These are phyloP conservation scores for Erpetoichthys calabaricus DNA, from an alignment of 2,797 vertebrate genomes.

Conservation along the genomic window DNA sequence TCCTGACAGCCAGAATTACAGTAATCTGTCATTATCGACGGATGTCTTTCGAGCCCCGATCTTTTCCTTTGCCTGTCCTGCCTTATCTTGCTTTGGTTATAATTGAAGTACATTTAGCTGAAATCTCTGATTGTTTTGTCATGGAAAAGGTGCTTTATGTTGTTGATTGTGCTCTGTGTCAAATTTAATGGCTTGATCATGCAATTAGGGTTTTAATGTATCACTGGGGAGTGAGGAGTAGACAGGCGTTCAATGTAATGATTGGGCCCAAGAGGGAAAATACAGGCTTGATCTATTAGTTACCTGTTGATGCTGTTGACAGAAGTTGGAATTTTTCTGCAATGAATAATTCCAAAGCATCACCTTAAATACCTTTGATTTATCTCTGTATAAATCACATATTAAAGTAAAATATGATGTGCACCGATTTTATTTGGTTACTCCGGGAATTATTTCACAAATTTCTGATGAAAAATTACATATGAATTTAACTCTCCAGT, in stretches of 20 bases:
- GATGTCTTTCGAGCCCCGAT: conserved; percentile 61
- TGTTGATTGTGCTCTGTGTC: conserved; percentile 32
- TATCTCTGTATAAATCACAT: not conserved
- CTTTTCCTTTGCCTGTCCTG: conserved; percentile 32
- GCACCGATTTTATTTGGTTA: no score
- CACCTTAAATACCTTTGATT: conserved; percentile 31
- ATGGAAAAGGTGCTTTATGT: conserved; percentile 35
- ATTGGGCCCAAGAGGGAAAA: conserved; percentile 25
- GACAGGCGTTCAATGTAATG: conserved; percentile 29
- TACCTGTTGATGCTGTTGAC: conserved; percentile 32
- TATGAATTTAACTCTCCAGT: no score
- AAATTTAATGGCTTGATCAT: conserved; percentile 51
- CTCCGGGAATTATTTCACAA: no score
- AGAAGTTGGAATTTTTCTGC: conserved; percentile 21
- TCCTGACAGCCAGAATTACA: conserved; percentile 96
- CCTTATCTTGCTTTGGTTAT: conserved; percentile 37
- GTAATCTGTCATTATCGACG: conserved; percentile 99
- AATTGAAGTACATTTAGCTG: conserved; percentile 51
- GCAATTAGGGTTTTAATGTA: conserved; percentile 46
- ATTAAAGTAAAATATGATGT: not conserved
- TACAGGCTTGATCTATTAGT: conserved; percentile 38
- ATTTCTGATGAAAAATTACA: no score
- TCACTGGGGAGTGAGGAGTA: conserved; percentile 30
- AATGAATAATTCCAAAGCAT: conserved; percentile 39
- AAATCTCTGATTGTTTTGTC: conserved; percentile 41